Evolutionary conservation across 2,797 vertebrate species (phyloP), one percentile per base, ranked within the genome.

Genomic region (Tympanoctomys barrerae): DNA sequence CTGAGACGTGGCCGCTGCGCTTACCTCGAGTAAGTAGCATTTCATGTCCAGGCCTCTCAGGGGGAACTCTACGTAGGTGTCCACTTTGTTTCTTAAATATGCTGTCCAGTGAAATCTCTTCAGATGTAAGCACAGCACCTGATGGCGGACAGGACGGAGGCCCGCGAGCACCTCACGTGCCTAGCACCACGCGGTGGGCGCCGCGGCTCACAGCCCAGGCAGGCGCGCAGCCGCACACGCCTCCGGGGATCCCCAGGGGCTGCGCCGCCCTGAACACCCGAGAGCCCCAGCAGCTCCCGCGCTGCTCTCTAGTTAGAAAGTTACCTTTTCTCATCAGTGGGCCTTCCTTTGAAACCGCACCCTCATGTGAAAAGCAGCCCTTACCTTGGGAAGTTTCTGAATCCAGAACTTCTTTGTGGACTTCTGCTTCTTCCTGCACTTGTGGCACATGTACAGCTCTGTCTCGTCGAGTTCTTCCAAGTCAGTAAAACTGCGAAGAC

Each of bases 361-460:
- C 89, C n/a, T 4, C 2, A 42, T 4, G 1, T 46, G 5, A 75
- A 83, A 82, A 36, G 31, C 82, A 54, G 62, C 54, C 92, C 97
- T 19, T 91, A 99, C 99, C 99, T 99, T 99, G 98, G 99, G 99
- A 97, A 99, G 98, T 98, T 99, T 99, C 92, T 99, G 99, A 97
- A 99, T 99, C 99, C 99, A 99, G 98, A 99, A 99, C 98, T 99
- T 99, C 98, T 99, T 99, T 5, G 99, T 99, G 96, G 99, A 99
- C 97, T 99, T 99, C 93, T 99, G 99, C 94, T 99, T 99, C 98
- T 99, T 99, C 98, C 99, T 99, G 98, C 99, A 99, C 94, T 99
- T 99, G 90, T 99, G 99, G 98, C 99, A 99, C 99, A 99, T 99
- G 95, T 99, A 99, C 77, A 99, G 98, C 97, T 99, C 99, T 0